Evolutionary conservation across 2,888 invertebrate species (phyloP), one percentile per base, ranked within the genome.

Genomic region (Parnassius orleans): DNA sequence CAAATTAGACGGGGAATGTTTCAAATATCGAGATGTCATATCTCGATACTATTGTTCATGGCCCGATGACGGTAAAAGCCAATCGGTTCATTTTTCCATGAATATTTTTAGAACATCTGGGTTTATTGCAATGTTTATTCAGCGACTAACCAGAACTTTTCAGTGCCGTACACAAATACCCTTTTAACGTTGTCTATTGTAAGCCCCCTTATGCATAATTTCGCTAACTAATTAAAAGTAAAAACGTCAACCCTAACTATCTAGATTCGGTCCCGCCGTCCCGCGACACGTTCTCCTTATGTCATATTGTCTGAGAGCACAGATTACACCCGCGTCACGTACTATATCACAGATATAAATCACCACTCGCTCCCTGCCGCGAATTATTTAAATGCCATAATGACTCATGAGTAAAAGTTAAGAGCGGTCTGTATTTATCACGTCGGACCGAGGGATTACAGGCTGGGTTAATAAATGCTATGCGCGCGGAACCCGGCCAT

Each of bases 341-440:
- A 66, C 73, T 58, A 79, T 83, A 85, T 84, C 84, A 66, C 57
- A 51, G 52, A 60, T 67, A 84, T 88, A 88, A 88, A 87, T 88
- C 88, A 87, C 74, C 83, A 78, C 78, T 74, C 80, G 78, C 68
- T 78, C 74, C 81, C 80, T 71, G 75, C 75, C 80, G 80, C 84
- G 86, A 90, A 89, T 89, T 92, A 92, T 92, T 92, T 90, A 89
- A 91, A 90, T 86, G 81, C 87, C 85, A 86, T 92, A 92, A 92
- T 92, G 88, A 78, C 80, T 60, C 50, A 53, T 53, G 88, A 77
- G 80, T 77, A 83, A 86, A 83, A 81, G 83, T 83, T 82, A 79
- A 79, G 79, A 80, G 83, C 79, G 83, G 79, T 81, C 81, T 72
- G 83, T 85, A 84, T 85, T 90, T 88, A 87, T 88, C 86, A 86